These are phyloP conservation scores for Lasiurus cinereus DNA, from an alignment of 2,113 vertebrate species.

Conservation along the genomic window DNA sequence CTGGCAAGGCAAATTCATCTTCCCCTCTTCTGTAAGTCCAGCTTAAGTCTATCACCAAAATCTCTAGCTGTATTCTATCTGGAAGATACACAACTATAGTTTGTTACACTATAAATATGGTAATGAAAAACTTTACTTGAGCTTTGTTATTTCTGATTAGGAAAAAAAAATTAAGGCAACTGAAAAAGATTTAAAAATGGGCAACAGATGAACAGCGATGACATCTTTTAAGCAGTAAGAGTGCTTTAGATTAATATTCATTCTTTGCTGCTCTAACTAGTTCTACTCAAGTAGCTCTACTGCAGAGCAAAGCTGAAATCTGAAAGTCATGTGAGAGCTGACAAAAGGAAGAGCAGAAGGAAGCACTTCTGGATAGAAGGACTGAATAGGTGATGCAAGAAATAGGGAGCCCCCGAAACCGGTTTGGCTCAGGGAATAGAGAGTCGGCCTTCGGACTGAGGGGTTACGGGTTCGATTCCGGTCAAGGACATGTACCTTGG, in stretches of 20 bases:
- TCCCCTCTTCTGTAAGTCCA: background rate
- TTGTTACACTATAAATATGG: conserved; percentile 2
- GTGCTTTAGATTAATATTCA: background rate
- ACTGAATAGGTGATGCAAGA: background rate
- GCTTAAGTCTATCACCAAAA: background rate
- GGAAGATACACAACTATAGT: background rate
- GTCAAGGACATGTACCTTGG: too few relatives aligned
- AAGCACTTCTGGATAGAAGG: background rate
- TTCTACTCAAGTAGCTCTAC: background rate
- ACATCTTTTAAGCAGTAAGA: background rate
- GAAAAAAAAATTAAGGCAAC: conserved; percentile 47
- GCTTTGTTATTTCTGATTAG: conserved; percentile 40
- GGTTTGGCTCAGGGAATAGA: too few relatives aligned
- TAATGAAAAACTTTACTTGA: conserved; percentile 1
- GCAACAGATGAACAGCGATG: background rate
- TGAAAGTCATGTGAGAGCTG: background rate
- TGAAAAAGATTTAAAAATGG: conserved; percentile 29
- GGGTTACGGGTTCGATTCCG: too few relatives aligned
- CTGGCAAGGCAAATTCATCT: background rate
- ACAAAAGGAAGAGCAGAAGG: background rate
- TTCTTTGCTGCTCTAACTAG: background rate
- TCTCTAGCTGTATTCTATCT: background rate
- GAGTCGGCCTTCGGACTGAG: too few relatives aligned
- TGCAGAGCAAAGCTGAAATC: background rate
- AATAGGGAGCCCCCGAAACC: background rate